phyloP scores from a whole-genome alignment of 2,888 invertebrate genomes.

The Thymelicus acteon region DNA sequence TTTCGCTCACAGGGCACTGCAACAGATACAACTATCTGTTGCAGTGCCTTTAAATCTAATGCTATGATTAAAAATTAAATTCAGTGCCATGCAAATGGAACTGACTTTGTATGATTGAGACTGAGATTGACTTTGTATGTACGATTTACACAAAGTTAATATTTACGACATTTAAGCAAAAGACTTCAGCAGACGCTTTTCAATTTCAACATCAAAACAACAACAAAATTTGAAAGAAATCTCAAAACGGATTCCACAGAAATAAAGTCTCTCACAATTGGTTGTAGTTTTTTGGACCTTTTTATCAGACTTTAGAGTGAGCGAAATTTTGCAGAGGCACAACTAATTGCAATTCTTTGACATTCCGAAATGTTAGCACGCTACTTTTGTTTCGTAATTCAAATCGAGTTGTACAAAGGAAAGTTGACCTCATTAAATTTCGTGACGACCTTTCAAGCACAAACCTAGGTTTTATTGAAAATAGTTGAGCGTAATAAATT shows the following conservation, averaged over 20 bases:
- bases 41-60: too few species aligned
- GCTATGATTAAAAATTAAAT: too few species aligned
- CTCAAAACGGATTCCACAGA: conserved; percentile 21
- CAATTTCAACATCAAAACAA: conserved; percentile 26
- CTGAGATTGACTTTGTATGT: not conserved
- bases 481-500: conserved; percentile 42
- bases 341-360: conserved; percentile 51
- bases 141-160: not conserved
- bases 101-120: too few species aligned
- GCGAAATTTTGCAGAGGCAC: conserved; percentile 40
- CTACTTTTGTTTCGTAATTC: conserved; percentile 46
- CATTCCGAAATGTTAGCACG: conserved; percentile 54
- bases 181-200: conserved; percentile 6
- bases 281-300: conserved; percentile 21
- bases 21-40: too few species aligned
- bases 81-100: too few species aligned
- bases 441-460: conserved; percentile 37
- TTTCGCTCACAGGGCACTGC: too few species aligned
- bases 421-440: conserved; percentile 48
- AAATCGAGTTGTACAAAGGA: conserved; percentile 45
- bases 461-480: conserved; percentile 44
- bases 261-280: conserved; percentile 28
- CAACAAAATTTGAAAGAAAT: conserved; percentile 22
- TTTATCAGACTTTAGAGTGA: conserved; percentile 28
- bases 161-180: not conserved